Evolutionary conservation across 1,140 invertebrate species (phyloP).

Genomic region (Scaptodrosophila lebanonensis): DNA sequence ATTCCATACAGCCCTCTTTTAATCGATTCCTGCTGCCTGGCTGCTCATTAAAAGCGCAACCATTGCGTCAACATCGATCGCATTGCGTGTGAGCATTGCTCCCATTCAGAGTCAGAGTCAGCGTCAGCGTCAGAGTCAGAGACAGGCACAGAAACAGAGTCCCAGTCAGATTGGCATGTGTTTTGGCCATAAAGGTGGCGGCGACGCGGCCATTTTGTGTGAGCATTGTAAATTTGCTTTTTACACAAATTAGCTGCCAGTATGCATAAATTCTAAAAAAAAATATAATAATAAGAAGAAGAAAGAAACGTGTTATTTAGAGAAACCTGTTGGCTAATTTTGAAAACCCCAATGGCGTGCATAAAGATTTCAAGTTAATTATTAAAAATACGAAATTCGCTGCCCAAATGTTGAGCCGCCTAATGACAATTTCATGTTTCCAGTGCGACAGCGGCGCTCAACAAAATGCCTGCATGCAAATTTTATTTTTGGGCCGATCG

Average conservation of each 20-base stretch:
- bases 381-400: too few species aligned
- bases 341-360: constrained; percentile 50
- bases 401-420: constrained; percentile 23
- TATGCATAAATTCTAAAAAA: constrained; percentile 55
- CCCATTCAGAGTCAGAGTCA: constrained; percentile 18
- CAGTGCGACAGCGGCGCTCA: constrained; percentile 32
- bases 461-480: constrained; percentile 62
- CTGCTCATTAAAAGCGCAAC: constrained; percentile 72
- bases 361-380: constrained; percentile 21
- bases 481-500: constrained; percentile 44
- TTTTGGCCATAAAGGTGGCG: neutral
- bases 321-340: constrained; percentile 64
- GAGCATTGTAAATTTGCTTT: constrained; percentile 62
- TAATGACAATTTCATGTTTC: constrained; percentile 71
- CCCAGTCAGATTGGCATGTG: neutral
- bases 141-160: neutral
- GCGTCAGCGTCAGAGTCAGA: constrained; percentile 34
- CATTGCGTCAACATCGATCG: constrained; percentile 34
- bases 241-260: constrained; percentile 59
- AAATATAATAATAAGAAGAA: too few species aligned
- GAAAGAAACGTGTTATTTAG: constrained; percentile 37
- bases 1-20: too few species aligned
- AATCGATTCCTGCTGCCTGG: too few species aligned
- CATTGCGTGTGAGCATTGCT: constrained; percentile 61
- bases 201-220: constrained; percentile 57